Evolutionary conservation across 2,113 vertebrate genomes (phyloP), one percentile per base, ranked within the genome.

Genomic region (Aegithalos caudatus): DNA sequence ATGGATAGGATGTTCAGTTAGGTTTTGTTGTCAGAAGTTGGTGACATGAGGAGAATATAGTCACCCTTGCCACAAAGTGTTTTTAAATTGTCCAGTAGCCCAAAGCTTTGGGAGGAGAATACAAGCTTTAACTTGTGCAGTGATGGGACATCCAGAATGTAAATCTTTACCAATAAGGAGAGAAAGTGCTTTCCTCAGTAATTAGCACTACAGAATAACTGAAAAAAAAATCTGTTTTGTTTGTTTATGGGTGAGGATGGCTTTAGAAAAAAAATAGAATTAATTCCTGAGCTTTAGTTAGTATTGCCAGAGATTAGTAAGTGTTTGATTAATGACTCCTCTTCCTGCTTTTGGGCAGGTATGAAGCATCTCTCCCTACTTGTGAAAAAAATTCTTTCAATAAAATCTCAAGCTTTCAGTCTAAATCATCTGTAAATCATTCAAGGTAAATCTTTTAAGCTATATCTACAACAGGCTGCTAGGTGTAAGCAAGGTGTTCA

Each of bases 331-430:
- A 72, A 69, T 37, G 9, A 51, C 37, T 87, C 81, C 11, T 70
- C 45, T 87, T 92, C 13, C 62, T 97, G 33, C 70, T 92, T 92
- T 94, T 94, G 92, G 60, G 78, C 81, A 95, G 94, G 80, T 60
- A 33, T 29, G 88, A 79, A 81, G 33, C 72, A 50, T 53, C 80
- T 67, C 31, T 93, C 37, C n/a, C 45, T 90, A 28, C 57, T 80
- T 82, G 11, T 1, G 67, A 94, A 94, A 70, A 72, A 70, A 78
- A 71, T 76, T 69, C 33, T 95, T 95, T 84, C 66, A 66, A 6
- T 93, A 95, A 87, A 90, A 40, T 44, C 66, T 93, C 88, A 87
- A 87, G 61, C 74, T 94, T n/a, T 73, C 73, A 82, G 45, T 86
- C 78, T 92, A 86, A 73, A 37, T 91, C 81, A 15, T 86, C 80